Base-by-base conservation (phyloP, 2,888 invertebrate species). In the Rhagonycha lutea region DNA sequence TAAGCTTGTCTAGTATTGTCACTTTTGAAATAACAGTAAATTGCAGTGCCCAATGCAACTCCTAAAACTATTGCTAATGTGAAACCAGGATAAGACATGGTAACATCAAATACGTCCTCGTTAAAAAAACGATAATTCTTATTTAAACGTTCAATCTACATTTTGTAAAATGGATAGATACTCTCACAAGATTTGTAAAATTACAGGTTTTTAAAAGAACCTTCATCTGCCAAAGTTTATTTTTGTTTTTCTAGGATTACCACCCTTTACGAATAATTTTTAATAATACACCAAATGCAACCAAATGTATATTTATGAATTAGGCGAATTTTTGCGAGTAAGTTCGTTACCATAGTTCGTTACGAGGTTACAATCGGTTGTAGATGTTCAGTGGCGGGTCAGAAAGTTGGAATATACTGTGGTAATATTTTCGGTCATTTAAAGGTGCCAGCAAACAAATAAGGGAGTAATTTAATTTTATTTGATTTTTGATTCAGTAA, bases 1-100 rank as follows among this genome's bases (percentile, higher is more conserved):
- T 77, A 77, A 63, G 67, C 24, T 69, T 68, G 63, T 29, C 61
- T 68, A n/a, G 71, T 23, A 65, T 70, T 72, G 72, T 81, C 81
- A 26, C 69, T 78, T 71, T 78, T 80, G 68, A 81, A 79, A 73
- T 80, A 80, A 70, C 79, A 80, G 75, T 79, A 81, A 29, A 81
- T 79, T 65, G 80, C 81, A 24, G 79, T 79, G 11, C 81, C 81
- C 60, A 81, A 79, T 68, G 81, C 81, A 73, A 81, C 79, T 62
- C 80, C 80, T 29, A 81, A 68, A 70, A 81, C 75, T 47, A 81
- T 68, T 29, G 78, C 78, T 61, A 81, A 79, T 14, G 80, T 78
- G 61, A 79, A 69, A 70, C 81, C 80, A 60, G 78, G 79, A 70
- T 81, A 79, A 72, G 79, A 78, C 81, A 81, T 81, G 47, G n/a